phyloP scores from a whole-genome alignment of 2,113 vertebrate species.

The Phoxinus phoxinus region DNA sequence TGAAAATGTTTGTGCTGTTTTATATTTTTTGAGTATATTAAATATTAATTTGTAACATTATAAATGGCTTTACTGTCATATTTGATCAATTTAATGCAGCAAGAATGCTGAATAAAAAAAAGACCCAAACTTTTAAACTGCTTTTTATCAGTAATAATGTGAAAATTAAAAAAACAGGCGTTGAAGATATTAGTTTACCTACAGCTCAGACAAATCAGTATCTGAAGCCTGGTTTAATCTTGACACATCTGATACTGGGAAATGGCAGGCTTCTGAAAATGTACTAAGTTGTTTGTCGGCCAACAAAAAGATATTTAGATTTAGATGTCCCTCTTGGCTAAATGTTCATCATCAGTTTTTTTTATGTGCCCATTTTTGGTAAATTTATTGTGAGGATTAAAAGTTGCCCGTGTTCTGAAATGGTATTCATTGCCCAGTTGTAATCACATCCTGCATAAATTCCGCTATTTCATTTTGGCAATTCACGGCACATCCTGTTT shows the following conservation, averaged over 20 bases:
- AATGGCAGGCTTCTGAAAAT: not conserved
- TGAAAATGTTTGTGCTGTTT: too few relatives aligned
- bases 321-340: conserved; percentile 9
- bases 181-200: not conserved
- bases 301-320: not conserved
- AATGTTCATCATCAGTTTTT: not conserved
- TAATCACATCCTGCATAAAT: conserved; percentile 7
- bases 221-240: not conserved
- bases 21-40: too few relatives aligned
- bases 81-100: too few relatives aligned
- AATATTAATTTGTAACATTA: too few relatives aligned
- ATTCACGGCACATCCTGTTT: conserved; percentile 8
- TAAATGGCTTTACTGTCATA: too few relatives aligned
- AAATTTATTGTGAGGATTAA: conserved; percentile 20
- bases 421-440: not conserved
- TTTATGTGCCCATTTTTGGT: conserved; percentile 11
- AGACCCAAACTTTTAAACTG: too few relatives aligned
- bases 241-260: not conserved
- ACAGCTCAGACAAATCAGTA: not conserved
- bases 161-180: not conserved
- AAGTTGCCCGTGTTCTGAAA: not conserved
- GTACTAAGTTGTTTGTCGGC: not conserved
- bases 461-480: not conserved
- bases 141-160: not conserved
- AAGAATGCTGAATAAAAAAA: too few relatives aligned